Evolutionary conservation across 2,113 vertebrate species (phyloP).

Genomic region (Sciurus niger): DNA sequence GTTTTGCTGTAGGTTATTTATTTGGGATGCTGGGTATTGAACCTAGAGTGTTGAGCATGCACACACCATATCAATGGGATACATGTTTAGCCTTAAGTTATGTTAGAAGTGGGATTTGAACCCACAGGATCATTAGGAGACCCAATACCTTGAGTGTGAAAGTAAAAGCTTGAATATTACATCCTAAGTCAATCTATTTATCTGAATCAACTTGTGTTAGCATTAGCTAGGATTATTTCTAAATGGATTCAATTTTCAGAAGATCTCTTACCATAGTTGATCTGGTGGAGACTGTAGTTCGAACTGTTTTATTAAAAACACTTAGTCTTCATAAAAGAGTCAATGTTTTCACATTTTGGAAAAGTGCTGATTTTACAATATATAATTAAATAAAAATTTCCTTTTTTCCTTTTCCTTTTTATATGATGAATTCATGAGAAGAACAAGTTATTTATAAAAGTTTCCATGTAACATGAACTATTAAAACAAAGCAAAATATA

Average conservation of each 20-base stretch:
- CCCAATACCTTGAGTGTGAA: too few species aligned
- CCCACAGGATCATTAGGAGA: neutral
- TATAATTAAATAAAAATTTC: neutral
- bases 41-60: accelerated
- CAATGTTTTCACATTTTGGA: neutral
- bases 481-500: neutral
- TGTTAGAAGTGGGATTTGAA: neutral
- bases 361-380: neutral
- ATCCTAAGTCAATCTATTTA: neutral
- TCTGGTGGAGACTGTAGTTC: accelerated
- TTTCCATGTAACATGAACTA: neutral
- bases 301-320: neutral
- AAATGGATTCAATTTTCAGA: neutral
- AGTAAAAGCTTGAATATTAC: neutral
- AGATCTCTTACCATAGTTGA: neutral
- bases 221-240: neutral
- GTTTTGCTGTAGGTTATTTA: neutral
- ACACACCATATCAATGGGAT: neutral
- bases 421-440: neutral
- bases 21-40: neutral
- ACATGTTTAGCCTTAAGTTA: neutral
- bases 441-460: neutral
- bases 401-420: neutral
- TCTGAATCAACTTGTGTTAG: neutral
- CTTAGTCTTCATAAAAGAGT: neutral